phyloP scores from a whole-genome alignment of 2,113 vertebrate species.

The Microtus montanus region DNA sequence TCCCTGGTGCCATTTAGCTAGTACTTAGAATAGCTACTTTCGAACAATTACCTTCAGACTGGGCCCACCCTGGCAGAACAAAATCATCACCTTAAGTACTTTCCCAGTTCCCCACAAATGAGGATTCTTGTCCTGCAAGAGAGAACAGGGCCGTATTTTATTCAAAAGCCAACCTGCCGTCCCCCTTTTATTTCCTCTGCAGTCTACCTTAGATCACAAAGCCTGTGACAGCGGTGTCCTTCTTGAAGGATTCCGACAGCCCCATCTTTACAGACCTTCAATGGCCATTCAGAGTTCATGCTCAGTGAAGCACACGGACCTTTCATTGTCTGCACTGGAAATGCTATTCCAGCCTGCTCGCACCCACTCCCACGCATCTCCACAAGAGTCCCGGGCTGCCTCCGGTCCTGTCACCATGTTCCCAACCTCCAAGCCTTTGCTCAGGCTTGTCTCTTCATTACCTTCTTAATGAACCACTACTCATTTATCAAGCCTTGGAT shows the following conservation, averaged over 20 bases:
- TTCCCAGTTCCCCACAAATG: slow-evolving; percentile 80
- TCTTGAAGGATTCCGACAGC: background rate
- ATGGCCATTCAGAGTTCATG: rapidly evolving
- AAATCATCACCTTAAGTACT: slow-evolving; percentile 86
- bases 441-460: slow-evolving; percentile 45
- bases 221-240: background rate
- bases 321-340: background rate
- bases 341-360: background rate
- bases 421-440: background rate
- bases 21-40: slow-evolving; percentile 88
- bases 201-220: slow-evolving; percentile 1
- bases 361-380: rapidly evolving
- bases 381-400: background rate
- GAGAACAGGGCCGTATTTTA: slow-evolving; percentile 78
- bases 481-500: slow-evolving; percentile 8
- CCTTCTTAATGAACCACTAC: slow-evolving; percentile 56
- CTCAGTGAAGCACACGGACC: background rate
- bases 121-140: slow-evolving; percentile 78
- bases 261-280: background rate
- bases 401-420: background rate
- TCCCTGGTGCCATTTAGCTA: slow-evolving; percentile 85
- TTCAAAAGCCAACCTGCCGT: slow-evolving; percentile 56
- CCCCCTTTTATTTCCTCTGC: slow-evolving; percentile 56
- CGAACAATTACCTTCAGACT: slow-evolving; percentile 87
- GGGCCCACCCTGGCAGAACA: slow-evolving; percentile 91